phyloP scores from a whole-genome alignment of 2,888 invertebrate genomes.

The Acholoe squamosa region DNA sequence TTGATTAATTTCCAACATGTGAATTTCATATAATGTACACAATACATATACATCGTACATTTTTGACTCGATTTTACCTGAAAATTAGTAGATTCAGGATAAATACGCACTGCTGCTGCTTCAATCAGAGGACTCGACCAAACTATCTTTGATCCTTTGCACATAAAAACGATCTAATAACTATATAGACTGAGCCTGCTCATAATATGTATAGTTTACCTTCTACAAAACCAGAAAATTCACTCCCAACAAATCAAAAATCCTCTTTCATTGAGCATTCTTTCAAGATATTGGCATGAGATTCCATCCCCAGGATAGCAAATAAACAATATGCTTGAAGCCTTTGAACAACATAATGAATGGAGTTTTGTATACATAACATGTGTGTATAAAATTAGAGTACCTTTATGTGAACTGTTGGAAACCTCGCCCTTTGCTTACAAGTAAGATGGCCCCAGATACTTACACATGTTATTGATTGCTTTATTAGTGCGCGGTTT shows the following conservation, averaged over 20 bases:
- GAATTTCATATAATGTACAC: not conserved
- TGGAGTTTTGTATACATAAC: not conserved
- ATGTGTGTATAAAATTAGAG: not conserved
- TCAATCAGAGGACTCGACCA: not conserved
- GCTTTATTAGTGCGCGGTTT: not conserved
- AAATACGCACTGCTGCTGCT: not conserved
- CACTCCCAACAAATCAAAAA: not conserved
- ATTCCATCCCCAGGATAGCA: conserved; percentile 17
- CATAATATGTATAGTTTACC: not conserved
- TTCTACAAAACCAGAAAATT: not conserved
- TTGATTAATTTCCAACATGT: not conserved
- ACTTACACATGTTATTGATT: not conserved
- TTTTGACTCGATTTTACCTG: conserved; percentile 37
- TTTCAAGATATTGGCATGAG: not conserved
- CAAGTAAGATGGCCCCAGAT: not conserved
- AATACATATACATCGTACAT: not conserved
- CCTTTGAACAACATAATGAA: not conserved
- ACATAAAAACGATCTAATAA: not conserved
- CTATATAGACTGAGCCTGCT: conserved; percentile 16
- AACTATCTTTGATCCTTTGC: not conserved
- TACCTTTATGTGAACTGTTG: not conserved
- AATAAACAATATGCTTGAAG: not conserved
- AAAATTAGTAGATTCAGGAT: not conserved
- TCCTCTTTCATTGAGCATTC: conserved; percentile 23
- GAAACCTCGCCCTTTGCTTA: not conserved